Base-by-base conservation (phyloP, 1,140 invertebrate species). In the Drosophila sp. region DNA sequence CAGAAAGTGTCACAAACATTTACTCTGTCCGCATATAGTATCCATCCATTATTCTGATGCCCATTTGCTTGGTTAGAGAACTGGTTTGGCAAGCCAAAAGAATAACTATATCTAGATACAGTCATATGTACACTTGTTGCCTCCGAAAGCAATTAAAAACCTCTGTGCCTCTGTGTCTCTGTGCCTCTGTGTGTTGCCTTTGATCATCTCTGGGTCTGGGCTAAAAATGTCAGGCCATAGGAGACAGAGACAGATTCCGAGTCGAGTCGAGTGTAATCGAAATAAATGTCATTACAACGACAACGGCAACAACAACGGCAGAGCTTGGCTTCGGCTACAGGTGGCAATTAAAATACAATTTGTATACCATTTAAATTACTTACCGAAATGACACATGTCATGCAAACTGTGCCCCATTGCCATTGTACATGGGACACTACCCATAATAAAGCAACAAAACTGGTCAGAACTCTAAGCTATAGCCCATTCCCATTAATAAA, bases 291-390 rank as follows among this genome's bases (percentile, higher is more conserved):
- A 84, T 84, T 84, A 80, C 76, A 83, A 54, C 40, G 57, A 29
- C 72, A 55, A 30, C 58, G 40, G 56, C 66, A 63, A 23, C 50
- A 64, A 17, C 30, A 68, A 17, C 47, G 58, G 40, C 30, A 74
- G 57, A 17, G 17, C 17, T 17, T 0, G 17, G 17, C 17, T 17
- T 17, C 17, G 17, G 17, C 17, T 84, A 77, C 80, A 84, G 81
- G 80, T 84, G 81, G 80, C 81, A 84, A 84, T 84, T 84, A 84
- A 84, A 84, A 84, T 72, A 80, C 80, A 84, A 85, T 84, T 84
- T 84, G 80, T 84, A 71, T 79, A 85, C 65, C 82, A 84, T 85
- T 84, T 84, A 84, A 84, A 85, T 84, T 68, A 73, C 81, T 85
- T 78, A 74, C 40, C 77, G 57, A 80, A 78, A 85, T 85, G 81